These are phyloP conservation scores for Eubucco bourcierii DNA, from an alignment of 2,113 vertebrate genomes.

Conservation along the genomic window DNA sequence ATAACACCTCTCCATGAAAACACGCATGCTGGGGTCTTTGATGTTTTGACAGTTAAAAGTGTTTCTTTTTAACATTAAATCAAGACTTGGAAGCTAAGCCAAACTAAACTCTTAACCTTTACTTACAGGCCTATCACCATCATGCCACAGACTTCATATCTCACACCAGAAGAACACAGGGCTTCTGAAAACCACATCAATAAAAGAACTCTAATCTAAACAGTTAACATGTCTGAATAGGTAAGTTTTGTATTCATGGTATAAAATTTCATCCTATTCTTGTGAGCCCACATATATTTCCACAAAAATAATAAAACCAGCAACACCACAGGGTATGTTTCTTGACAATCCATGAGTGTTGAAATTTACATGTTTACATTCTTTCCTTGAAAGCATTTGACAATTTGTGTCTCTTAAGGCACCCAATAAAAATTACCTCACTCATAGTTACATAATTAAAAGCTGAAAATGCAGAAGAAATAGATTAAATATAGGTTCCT, in stretches of 20 bases:
- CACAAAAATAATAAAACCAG: background rate
- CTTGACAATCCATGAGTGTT: background rate
- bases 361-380: background rate
- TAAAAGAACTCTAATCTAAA: background rate
- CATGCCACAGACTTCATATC: background rate
- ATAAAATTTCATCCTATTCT: background rate
- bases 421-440: background rate
- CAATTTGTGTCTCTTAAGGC: background rate
- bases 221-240: background rate
- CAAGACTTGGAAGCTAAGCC: background rate
- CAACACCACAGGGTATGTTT: background rate
- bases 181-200: background rate
- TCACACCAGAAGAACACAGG: background rate
- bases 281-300: background rate
- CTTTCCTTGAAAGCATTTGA: background rate
- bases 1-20: background rate
- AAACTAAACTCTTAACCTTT: background rate
- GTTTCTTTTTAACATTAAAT: background rate
- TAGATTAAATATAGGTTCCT: background rate
- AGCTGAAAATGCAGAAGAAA: background rate
- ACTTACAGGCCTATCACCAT: background rate
- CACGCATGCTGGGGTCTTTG: background rate
- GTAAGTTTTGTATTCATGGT: background rate
- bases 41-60: background rate
- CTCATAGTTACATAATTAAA: background rate